These are phyloP conservation scores for Nysson spinosus DNA, from an alignment of 2,888 invertebrate genomes.

Conservation along the genomic window DNA sequence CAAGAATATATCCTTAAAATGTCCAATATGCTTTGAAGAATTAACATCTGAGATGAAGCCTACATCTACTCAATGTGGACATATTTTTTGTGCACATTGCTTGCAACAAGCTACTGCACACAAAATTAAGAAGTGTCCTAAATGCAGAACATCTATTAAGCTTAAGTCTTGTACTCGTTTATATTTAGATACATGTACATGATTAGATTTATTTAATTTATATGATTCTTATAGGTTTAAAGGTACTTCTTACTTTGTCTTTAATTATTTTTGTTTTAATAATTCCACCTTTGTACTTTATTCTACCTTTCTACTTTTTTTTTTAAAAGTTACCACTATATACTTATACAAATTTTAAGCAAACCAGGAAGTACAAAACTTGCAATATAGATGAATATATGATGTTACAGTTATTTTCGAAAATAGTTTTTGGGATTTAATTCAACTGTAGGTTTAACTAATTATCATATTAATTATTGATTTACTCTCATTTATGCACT, in stretches of 20 bases:
- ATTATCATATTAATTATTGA: no score
- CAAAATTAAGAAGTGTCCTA: slow-evolving; percentile 61
- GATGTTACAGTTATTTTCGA: no score
- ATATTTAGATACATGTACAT: slow-evolving; percentile 52
- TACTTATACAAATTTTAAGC: no score
- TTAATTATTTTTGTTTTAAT: no score
- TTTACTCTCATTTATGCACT: no score
- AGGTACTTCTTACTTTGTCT: neutral
- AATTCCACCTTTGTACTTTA: no score
- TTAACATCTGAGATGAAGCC: slow-evolving; percentile 56
- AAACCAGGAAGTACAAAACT: no score
- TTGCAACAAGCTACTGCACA: slow-evolving; percentile 46
- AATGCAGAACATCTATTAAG: slow-evolving; percentile 55
- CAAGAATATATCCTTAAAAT: slow-evolving; percentile 41
- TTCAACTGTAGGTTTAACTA: no score
- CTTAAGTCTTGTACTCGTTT: slow-evolving; percentile 60
- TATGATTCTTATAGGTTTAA: neutral
- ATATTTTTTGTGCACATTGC: slow-evolving; percentile 65
- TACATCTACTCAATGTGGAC: slow-evolving; percentile 67
- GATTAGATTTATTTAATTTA: neutral
- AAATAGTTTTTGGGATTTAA: no score
- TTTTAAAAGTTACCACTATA: no score
- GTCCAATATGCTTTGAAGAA: slow-evolving; percentile 66
- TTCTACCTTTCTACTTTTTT: no score
- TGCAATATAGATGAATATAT: no score